phyloP scores from a whole-genome alignment of 2,113 vertebrate species.

The Tachysurus fulvidraco region DNA sequence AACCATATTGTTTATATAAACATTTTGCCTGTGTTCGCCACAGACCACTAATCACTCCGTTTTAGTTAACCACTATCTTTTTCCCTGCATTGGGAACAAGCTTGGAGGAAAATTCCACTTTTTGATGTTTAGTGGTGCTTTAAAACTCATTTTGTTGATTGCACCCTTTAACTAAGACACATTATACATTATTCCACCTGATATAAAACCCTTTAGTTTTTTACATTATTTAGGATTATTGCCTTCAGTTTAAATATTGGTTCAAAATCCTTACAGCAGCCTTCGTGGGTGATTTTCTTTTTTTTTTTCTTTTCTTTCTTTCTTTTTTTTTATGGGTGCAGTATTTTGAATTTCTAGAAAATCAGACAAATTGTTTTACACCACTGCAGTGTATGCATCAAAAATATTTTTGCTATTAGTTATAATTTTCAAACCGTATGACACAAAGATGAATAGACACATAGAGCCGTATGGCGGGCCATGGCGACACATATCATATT shows the following conservation, averaged over 20 bases:
- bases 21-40: background rate
- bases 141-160: background rate
- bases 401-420: background rate
- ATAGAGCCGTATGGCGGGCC: slow-evolving; percentile 52
- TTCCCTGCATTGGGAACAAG: background rate
- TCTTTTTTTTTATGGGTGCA: too few relatives aligned
- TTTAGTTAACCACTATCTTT: slow-evolving; percentile 22
- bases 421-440: slow-evolving; percentile 6
- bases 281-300: background rate
- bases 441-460: slow-evolving; percentile 1
- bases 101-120: background rate
- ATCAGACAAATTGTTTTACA: background rate
- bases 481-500: slow-evolving; percentile 26
- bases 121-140: background rate
- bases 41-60: slow-evolving; percentile 32
- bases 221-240: background rate
- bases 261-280: background rate
- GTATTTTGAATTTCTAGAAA: background rate
- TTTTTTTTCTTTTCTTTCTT: too few relatives aligned
- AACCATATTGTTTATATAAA: background rate
- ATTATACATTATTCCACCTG: background rate
- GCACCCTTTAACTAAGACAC: background rate
- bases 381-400: background rate
- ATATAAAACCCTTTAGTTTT: background rate
- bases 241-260: background rate